phyloP scores from a whole-genome alignment of 1,140 invertebrate genomes.

The Spodoptera litura region DNA sequence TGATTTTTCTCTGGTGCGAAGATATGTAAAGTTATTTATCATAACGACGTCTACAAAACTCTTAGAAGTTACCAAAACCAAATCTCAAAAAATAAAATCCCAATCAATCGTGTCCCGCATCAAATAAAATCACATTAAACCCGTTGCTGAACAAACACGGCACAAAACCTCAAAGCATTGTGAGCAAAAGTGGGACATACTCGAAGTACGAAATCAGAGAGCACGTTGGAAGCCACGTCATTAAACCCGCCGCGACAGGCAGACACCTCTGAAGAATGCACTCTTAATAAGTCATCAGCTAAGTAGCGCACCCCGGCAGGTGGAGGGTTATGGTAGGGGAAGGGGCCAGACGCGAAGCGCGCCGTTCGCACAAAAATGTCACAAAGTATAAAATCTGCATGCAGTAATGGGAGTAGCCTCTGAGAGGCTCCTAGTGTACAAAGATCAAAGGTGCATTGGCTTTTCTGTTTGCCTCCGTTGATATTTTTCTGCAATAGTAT shows the following conservation, averaged over 20 bases:
- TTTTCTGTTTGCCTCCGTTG: slow-evolving; percentile 54
- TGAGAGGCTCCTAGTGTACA: slow-evolving; percentile 71
- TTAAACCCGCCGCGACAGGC: slow-evolving; percentile 79
- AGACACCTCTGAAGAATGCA: slow-evolving; percentile 84
- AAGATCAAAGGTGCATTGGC: slow-evolving; percentile 75
- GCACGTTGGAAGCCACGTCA: slow-evolving; percentile 68
- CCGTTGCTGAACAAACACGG: slow-evolving; percentile 16
- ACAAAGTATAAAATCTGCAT: slow-evolving; percentile 84
- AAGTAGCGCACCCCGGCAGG: slow-evolving; percentile 77
- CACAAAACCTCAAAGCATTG: slow-evolving; percentile 46
- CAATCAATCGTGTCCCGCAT: neutral
- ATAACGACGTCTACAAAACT: no score
- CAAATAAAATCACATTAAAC: slow-evolving; percentile 4
- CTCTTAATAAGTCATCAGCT: slow-evolving; percentile 86
- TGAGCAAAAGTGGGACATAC: slow-evolving; percentile 60
- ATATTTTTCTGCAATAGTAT: slow-evolving; percentile 42
- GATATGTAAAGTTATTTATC: neutral
- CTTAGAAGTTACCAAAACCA: neutral
- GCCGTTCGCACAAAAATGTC: slow-evolving; percentile 79
- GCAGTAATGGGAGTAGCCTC: slow-evolving; percentile 78
- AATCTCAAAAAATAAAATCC: neutral
- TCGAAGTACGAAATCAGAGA: slow-evolving; percentile 60
- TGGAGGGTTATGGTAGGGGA: slow-evolving; percentile 53
- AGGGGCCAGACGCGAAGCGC: slow-evolving; percentile 56
- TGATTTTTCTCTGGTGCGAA: no score